Evolutionary conservation across 2,888 invertebrate genomes (phyloP).

Genomic region (Callimorpha dominula): DNA sequence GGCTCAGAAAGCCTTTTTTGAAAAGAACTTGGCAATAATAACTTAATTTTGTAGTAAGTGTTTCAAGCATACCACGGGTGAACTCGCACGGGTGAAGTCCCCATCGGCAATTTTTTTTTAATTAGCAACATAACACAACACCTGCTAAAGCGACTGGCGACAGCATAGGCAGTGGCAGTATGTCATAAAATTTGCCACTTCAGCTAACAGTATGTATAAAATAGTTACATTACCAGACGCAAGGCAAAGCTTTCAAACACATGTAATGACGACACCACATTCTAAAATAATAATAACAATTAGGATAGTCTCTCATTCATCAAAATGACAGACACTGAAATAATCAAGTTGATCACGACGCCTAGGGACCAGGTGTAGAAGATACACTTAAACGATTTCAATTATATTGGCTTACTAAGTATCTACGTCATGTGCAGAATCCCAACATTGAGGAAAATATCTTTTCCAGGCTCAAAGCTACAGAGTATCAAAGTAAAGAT

Average conservation of each 20-base stretch:
- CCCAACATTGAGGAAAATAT: constrained; percentile 5
- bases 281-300: background rate
- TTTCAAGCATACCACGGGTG: too few relatives aligned
- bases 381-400: constrained; percentile 7
- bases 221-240: too few relatives aligned
- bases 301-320: background rate
- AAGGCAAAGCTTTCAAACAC: background rate
- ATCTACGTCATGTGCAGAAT: constrained; percentile 5
- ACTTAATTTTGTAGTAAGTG: too few relatives aligned
- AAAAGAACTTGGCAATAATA: too few relatives aligned
- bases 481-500: constrained; percentile 2
- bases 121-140: too few relatives aligned
- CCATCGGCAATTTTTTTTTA: too few relatives aligned
- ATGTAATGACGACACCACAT: background rate
- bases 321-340: background rate
- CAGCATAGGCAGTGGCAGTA: too few relatives aligned
- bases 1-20: too few relatives aligned
- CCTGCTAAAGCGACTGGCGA: too few relatives aligned
- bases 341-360: background rate
- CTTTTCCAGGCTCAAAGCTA: background rate
- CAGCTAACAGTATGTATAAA: too few relatives aligned
- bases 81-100: too few relatives aligned
- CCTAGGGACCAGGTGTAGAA: constrained; percentile 6
- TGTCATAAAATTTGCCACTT: too few relatives aligned
- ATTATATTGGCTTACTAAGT: constrained; percentile 4